Evolutionary conservation across 1,140 invertebrate species (phyloP).

Genomic region (Heliconius eleuchia): DNA sequence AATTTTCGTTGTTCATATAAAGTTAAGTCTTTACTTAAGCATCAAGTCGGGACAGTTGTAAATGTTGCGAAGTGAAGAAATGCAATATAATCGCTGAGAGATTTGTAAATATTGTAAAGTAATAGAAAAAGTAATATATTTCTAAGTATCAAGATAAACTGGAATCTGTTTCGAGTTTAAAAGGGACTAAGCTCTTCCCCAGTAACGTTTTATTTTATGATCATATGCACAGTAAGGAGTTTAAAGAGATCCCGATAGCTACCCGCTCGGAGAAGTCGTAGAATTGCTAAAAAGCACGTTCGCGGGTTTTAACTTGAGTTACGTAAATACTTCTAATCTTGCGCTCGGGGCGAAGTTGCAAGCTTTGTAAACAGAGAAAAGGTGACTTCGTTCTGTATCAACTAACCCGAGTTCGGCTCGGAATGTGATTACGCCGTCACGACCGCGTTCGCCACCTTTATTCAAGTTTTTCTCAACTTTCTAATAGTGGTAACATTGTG

Average conservation of each 20-base stretch:
- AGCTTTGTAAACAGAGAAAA: slow-evolving; percentile 61
- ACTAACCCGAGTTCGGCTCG: slow-evolving; percentile 53
- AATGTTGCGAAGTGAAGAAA: not conserved
- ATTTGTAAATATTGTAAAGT: slow-evolving; percentile 1
- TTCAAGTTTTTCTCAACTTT: slow-evolving; percentile 72
- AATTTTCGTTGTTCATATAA: not conserved
- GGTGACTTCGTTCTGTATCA: slow-evolving; percentile 55
- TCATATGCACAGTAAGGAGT: slow-evolving; percentile 37
- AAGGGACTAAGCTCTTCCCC: slow-evolving; percentile 6
- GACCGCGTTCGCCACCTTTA: slow-evolving; percentile 58
- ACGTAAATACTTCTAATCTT: slow-evolving; percentile 74
- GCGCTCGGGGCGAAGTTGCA: slow-evolving; percentile 55
- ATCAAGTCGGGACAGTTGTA: not conserved
- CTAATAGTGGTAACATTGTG: slow-evolving; percentile 70
- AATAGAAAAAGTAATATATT: not conserved
- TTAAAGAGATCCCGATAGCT: slow-evolving; percentile 46
- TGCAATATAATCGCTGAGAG: not conserved
- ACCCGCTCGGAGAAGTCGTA: slow-evolving; percentile 52
- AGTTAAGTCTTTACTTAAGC: not conserved
- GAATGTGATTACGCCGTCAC: slow-evolving; percentile 63
- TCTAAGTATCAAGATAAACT: not conserved
- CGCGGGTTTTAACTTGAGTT: slow-evolving; percentile 54
- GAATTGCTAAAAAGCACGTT: slow-evolving; percentile 75
- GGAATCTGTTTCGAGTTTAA: slow-evolving; percentile 13
- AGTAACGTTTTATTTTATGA: slow-evolving; percentile 33